A percentile compares a stretch with the other conserved stretches of the same genome.
These are phyloP conservation scores for Eupithecia inturbata DNA, from an alignment of 2,888 invertebrate species.

Conservation along the genomic window DNA sequence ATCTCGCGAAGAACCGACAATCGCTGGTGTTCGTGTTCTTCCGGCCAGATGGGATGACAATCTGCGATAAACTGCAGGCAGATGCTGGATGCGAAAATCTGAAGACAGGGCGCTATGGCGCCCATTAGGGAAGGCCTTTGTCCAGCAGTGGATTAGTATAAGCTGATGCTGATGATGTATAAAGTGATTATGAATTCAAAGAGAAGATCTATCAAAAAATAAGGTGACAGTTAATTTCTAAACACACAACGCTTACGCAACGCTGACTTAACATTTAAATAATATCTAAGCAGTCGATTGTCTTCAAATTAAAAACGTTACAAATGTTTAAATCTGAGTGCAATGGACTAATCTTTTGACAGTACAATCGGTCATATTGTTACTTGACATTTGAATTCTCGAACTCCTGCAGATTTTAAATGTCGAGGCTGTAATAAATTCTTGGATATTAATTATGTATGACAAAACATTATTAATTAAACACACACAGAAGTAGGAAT, in stretches of 20 bases:
- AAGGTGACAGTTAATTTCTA: neutral
- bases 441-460: conserved; percentile 39
- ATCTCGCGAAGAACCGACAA: no score
- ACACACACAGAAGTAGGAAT: conserved; percentile 43
- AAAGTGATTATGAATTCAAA: no score
- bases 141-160: no score
- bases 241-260: neutral
- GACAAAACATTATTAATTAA: conserved; percentile 34
- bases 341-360: conserved; percentile 23
- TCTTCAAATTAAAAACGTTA: neutral
- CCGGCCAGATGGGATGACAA: no score
- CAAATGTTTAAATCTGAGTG: neutral
- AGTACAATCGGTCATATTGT: conserved; percentile 25
- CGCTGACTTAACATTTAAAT: neutral
- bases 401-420: conserved; percentile 37
- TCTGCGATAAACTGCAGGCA: no score
- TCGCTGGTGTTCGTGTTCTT: no score
- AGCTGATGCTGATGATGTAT: no score
- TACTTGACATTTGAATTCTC: conserved; percentile 39
- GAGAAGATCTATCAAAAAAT: neutral
- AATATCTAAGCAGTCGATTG: conserved; percentile 2
- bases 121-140: no score
- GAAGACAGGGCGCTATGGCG: no score
- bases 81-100: no score
- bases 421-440: conserved; percentile 42